Evolutionary conservation across 2,797 vertebrate species (phyloP), one percentile per base, ranked within the genome.

Genomic region (Cyclopterus lumpus): DNA sequence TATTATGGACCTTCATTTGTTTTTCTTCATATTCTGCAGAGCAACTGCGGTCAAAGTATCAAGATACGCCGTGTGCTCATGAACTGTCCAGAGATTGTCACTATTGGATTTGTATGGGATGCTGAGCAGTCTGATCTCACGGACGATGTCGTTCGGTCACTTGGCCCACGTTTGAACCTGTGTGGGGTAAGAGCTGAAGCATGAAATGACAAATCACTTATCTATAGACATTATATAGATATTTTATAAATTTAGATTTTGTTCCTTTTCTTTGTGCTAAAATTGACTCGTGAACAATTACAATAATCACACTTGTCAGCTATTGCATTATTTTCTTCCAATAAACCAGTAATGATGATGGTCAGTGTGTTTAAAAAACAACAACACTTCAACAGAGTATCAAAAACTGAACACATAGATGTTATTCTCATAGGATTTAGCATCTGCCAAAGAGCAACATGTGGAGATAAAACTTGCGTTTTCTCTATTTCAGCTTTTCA

Each of bases 61-160:
- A 98, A 98, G 94, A 98, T 99, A 48, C 96, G 97, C 5, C 96
- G 97, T 20, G 98, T 99, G 74, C 95, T 99, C 71, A 97, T 99
- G 97, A 99, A 99, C 89, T 98, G 97, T 74, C 98, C 98, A 0
- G 97, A 99, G 92, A 98, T 99, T n/a, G 97, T 99, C 60, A 99
- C 98, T 6, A 97, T 99, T 0, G 98, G 98, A 68, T 95, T 99
- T 53, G 98, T 99, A 20, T 99, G 98, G 98, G 98, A 99, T 63
- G 96, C 98, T 0, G 98, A 99, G 75, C 97, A 99, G 89, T 99
- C 98, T 1, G 97, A 99, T 82, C 95, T 99, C 58, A 99, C 97
- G 0, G 97, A 98, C 75, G 97, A 99, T 62, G 96, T 99, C 71
- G 95, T 99, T 81, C 92, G 96, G 70, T 96, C 96, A 44, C 93